Evolutionary conservation across 2,797 vertebrate species (phyloP), one percentile per base, ranked within the genome.

Genomic region (Discoglossus pictus): DNA sequence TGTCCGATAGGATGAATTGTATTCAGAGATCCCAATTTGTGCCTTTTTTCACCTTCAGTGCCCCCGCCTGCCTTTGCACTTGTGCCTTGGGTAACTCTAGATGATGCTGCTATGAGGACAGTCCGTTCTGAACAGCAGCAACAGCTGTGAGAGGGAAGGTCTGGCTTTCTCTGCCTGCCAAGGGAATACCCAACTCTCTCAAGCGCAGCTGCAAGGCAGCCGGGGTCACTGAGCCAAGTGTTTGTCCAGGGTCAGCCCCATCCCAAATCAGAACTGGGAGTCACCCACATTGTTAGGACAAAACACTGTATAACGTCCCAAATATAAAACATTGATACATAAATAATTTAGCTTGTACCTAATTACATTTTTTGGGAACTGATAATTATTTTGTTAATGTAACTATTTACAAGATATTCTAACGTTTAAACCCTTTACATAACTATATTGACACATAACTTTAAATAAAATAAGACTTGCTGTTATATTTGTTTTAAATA

Each of bases 121-220:
- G 61, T 58, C 61, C 40, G 68, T 59, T 42, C 61, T 64, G 68
- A 58, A 52, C 68, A 65, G 68, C 61, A 71, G 68, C 61, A 64
- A 71, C 68, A 71, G 61, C 68, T 71, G 68, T 65, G 20, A 42
- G 12, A 38, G 42, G 7, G 52, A 40, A 1, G 8, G 23, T 13
- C 23, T 38, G 34, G 27, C 38, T 24, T 42, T 10, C 52, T 18
- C 36, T 15, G 52, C 38, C 44, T 18, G 38, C 61, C 42, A 50
- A 65, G 38, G 40, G 53, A 65, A 59, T 65, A 64, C 46, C 68
- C 50, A 11, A 46, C 42, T 65, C 18, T 42, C 13, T n/a, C n/a
- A n/a, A 25, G 47, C 68, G 58, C 67, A 69, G 59, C 60, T 70
- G 68, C 68, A 55, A 27, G 16, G 36, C 27, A 34, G 36, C 44